Base-by-base conservation (phyloP, 2,113 vertebrate species). In the Petrocephalus zakoni region DNA sequence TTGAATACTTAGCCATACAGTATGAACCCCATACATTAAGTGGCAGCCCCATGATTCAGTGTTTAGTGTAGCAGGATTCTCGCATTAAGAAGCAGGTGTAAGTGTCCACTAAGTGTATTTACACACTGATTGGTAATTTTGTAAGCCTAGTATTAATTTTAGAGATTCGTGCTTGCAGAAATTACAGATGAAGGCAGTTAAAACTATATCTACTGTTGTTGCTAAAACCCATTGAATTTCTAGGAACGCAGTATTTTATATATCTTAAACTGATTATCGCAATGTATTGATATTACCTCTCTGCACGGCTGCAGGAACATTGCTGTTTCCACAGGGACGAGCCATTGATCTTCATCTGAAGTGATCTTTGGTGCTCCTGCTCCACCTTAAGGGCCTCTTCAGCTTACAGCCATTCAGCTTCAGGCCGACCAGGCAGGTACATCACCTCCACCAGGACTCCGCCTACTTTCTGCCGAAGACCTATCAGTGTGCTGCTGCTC, bases 351-450 rank as follows among this genome's bases (percentile, higher is more conserved):
- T 96, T 93, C 82, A 85, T 61, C 34, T 81, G 90, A 89, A 98
- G 89, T 75, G 86, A 92, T 90, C 91, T 93, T 84, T 90, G 95
- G 89, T 91, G 93, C 87, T 90, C 90, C 90, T 92, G 96, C 92
- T 97, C 96, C 88, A 90, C 92, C 88, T 91, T 93, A 83, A 97
- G 92, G 90, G 95, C 93, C 88, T 96, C 94, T 92, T 96, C 94
- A 90, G 96, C 96, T 85, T 95, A 92, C 93, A 96, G 95, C 37
- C 94, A 89, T 90, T 97, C 96, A 37, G 95, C 94, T 93, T 98
- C 97, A 86, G 98, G 94, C 78, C 93, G 90, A 92, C 95, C 96
- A 90, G 98, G 95, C 91, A 98, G 93, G 90, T 95, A 91, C 88
- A 93, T 91, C 68, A 95, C 95, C 91, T 98, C 96, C 88, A 94